Base-by-base conservation (phyloP, 2,888 invertebrate species). In the Mechanitis messenoides region DNA sequence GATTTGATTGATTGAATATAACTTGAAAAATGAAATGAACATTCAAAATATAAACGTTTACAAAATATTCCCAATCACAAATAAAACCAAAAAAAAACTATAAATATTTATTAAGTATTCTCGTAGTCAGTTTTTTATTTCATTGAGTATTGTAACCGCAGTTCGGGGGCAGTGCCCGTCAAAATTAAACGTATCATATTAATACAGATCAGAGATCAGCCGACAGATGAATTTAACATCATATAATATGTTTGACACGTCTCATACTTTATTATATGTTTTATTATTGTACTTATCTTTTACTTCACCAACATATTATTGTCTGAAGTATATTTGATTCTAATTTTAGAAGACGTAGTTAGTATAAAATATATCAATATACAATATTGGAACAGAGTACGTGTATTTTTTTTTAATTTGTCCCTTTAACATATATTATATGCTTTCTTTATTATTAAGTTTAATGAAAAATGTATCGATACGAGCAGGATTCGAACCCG, bases 121-220 rank as follows among this genome's bases (percentile, higher is more conserved):
- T 47, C 47, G 47, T 47, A 47, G 47, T 47, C 47, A 20, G 50
- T 7, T 31, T 50, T 50, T 31, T 28, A 31, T 50, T 50, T 68
- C 69, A 69, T 20, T 20, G 20, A 20, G 69, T 68, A 69, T 67
- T 75, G 76, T 74, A 75, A 74, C 65, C 68, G 55, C 68, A 62
- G 71, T 64, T 57, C 58, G 67, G 67, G 65, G 59, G 63, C 70
- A 72, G 71, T 74, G 73, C 74, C 68, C 69, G 69, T 68, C 73
- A 80, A 81, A 79, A 66, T 66, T 81, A 78, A 79, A 76, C 63
- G 70, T 71, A 72, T 72, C 71, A 73, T 79, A 78, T 82, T 81
- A 83, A 81, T 79, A 76, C 72, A 77, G 75, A 78, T 75, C 79
- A 78, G 69, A 69, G 70, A 74, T 74, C 74, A 67, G 60, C 63